phyloP scores from a whole-genome alignment of 1,140 invertebrate genomes.

The Drosophila subpulchrella region DNA sequence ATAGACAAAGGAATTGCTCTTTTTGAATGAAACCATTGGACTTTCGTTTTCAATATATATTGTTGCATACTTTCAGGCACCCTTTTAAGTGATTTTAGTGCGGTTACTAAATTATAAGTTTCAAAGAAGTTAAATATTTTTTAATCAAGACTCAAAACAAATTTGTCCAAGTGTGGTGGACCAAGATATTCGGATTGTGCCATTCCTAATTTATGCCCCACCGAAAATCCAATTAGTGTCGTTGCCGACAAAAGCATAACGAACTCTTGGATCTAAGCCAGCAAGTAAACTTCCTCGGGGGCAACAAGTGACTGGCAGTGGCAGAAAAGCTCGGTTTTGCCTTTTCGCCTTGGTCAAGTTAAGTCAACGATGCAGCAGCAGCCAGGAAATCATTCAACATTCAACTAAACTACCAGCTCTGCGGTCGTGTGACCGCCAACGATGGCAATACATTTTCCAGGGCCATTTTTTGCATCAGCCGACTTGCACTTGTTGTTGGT shows the following conservation, averaged over 20 bases:
- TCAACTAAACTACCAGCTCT: slow-evolving; percentile 53
- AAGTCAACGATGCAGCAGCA: slow-evolving; percentile 38
- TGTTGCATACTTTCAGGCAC: too few relatives aligned
- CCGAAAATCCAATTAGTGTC: slow-evolving; percentile 44
- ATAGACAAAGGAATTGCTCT: too few relatives aligned
- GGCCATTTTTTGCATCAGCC: slow-evolving; percentile 38
- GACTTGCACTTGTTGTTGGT: slow-evolving; percentile 39
- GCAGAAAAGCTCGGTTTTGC: slow-evolving; percentile 18
- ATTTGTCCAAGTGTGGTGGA: slow-evolving; percentile 9
- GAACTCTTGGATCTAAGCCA: slow-evolving; percentile 23
- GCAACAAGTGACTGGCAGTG: slow-evolving; percentile 43
- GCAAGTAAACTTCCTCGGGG: slow-evolving; percentile 40
- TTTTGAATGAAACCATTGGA: too few relatives aligned
- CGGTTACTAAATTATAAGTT: too few relatives aligned
- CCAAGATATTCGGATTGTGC: slow-evolving; percentile 18
- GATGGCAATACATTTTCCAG: slow-evolving; percentile 65
- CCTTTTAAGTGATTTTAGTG: too few relatives aligned
- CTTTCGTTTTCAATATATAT: too few relatives aligned
- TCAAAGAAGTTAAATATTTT: too few relatives aligned
- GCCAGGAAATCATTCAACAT: slow-evolving; percentile 70
- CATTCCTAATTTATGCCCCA: slow-evolving; percentile 16
- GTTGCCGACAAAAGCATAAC: slow-evolving; percentile 34
- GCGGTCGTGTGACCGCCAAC: slow-evolving; percentile 24
- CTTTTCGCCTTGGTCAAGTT: slow-evolving; percentile 47
- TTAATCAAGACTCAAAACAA: background rate